Percentiles rank a stretch among this genome's conserved stretches.
phyloP scores from a whole-genome alignment of 2,113 vertebrate genomes.

The Jaculus jaculus region DNA sequence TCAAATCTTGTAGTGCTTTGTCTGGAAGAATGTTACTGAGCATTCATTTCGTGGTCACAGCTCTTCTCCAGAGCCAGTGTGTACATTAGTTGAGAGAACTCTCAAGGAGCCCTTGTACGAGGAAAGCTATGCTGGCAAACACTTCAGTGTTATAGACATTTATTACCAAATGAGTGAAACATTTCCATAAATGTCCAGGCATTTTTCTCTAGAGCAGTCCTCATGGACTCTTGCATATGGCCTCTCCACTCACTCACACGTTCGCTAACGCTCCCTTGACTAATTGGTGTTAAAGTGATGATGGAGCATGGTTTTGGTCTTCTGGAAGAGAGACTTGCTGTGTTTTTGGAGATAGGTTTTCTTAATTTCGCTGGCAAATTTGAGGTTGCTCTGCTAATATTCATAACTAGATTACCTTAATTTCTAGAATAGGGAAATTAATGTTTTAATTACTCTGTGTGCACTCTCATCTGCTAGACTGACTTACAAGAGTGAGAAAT shows the following conservation, averaged over 20 bases:
- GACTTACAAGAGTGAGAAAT: constrained; percentile 14
- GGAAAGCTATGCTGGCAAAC: constrained; percentile 45
- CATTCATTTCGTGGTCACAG: constrained; percentile 11
- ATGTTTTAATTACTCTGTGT: background rate
- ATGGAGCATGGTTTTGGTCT: background rate
- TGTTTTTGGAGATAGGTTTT: background rate
- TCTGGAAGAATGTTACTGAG: constrained; percentile 31
- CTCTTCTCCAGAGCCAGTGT: constrained; percentile 24
- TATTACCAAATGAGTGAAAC: constrained; percentile 57
- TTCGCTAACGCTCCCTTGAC: background rate
- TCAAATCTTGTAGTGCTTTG: constrained; percentile 22
- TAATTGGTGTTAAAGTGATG: constrained; percentile 35
- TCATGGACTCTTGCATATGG: background rate
- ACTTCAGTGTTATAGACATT: constrained; percentile 21
- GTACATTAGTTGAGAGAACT: background rate
- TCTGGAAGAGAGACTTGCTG: background rate
- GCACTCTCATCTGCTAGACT: background rate
- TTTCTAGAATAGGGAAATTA: background rate
- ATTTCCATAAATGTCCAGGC: constrained; percentile 17
- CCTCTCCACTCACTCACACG: background rate
- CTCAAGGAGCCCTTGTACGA: constrained; percentile 9
- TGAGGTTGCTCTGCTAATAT: background rate
- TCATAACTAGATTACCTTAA: background rate
- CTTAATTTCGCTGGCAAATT: constrained; percentile 34
- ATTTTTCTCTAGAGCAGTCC: background rate